A percentile compares a stretch with the other conserved stretches of the same genome.
These are phyloP conservation scores for Mythimna ferrago DNA, from an alignment of 2,888 invertebrate genomes.

Conservation along the genomic window DNA sequence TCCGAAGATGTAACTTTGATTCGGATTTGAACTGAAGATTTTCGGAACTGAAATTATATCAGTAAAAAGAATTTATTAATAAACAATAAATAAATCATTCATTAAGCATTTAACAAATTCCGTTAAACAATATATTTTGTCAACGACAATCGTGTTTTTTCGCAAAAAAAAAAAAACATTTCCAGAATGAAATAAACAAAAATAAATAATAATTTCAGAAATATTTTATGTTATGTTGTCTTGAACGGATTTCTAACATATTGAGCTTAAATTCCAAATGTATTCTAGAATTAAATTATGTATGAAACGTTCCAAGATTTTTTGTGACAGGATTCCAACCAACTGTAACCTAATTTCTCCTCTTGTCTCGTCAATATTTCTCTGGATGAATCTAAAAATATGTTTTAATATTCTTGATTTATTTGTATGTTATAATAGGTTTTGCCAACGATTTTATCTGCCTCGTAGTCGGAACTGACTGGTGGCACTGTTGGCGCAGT, in stretches of 20 bases:
- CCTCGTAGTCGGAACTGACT: neutral
- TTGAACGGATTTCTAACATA: neutral
- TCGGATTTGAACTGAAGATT: neutral
- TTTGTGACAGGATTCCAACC: conserved; percentile 4
- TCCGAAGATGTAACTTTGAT: conserved; percentile 28
- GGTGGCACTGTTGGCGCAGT: too few species aligned
- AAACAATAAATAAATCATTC: neutral
- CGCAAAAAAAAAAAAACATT: conserved; percentile 45
- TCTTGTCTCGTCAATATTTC: conserved; percentile 9
- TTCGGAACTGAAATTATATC: neutral
- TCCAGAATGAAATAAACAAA: conserved; percentile 34
- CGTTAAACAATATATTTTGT: neutral
- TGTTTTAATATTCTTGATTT: conserved; percentile 1
- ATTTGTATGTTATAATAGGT: conserved; percentile 2
- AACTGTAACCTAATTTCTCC: conserved; percentile 24
- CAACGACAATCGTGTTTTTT: conserved; percentile 44
- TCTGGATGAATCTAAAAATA: neutral
- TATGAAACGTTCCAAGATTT: neutral
- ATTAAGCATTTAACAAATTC: neutral
- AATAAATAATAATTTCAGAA: conserved; percentile 47
- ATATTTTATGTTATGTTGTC: conserved; percentile 17
- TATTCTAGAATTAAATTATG: conserved; percentile 26
- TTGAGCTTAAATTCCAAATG: neutral
- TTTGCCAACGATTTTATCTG: neutral
- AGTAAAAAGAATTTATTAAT: too few species aligned